phyloP scores from a whole-genome alignment of 1,140 invertebrate genomes.

The Hydropsyche tenuis region DNA sequence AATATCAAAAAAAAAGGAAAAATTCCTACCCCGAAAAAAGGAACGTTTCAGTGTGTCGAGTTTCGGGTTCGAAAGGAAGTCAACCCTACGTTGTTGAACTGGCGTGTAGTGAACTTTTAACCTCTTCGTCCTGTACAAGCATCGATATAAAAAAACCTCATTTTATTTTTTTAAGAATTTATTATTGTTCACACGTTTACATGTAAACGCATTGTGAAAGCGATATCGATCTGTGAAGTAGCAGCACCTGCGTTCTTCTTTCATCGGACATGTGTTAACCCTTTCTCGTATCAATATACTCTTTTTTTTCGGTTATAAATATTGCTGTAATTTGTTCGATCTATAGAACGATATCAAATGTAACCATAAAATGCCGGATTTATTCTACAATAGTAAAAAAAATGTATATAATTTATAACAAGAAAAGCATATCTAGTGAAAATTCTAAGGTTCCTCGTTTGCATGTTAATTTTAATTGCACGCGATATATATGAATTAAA shows the following conservation, averaged over 20 bases:
- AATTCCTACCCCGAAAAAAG: neutral
- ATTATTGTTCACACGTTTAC: constrained; percentile 10
- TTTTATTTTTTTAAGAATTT: neutral
- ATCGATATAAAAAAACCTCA: neutral
- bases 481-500: constrained; percentile 16
- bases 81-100: constrained; percentile 1
- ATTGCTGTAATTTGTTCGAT: too few species aligned
- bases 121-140: neutral
- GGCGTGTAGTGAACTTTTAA: constrained; percentile 2
- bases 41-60: neutral
- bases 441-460: too few species aligned
- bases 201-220: neutral
- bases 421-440: too few species aligned
- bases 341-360: too few species aligned
- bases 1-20: neutral
- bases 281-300: neutral
- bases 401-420: too few species aligned
- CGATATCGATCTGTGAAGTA: constrained; percentile 3
- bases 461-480: constrained; percentile 20
- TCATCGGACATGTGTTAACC: constrained; percentile 10
- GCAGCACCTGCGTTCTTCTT: constrained; percentile 5
- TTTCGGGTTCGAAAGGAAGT: constrained; percentile 13
- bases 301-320: too few species aligned
- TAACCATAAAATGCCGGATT: too few species aligned
- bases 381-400: too few species aligned